Base-by-base conservation (phyloP, 2,888 invertebrate species). In the Tipula confusa region DNA sequence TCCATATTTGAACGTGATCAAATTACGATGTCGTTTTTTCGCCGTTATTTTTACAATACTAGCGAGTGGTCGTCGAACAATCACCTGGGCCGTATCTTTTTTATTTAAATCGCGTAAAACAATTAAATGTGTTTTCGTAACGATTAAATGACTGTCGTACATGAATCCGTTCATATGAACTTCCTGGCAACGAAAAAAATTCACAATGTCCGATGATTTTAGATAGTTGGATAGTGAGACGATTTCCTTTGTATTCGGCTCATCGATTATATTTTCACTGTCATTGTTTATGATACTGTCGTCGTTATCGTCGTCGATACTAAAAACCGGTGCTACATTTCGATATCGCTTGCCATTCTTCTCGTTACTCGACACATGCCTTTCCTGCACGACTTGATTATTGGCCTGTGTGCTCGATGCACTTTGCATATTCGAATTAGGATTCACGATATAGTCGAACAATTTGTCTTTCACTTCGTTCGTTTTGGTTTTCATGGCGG, bases 1-100 rank as follows among this genome's bases (percentile, higher is more conserved):
- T 3, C 98, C 98, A 88, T 98, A 98, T 89, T 98, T 97, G 89
- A 99, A 98, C 0, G 99, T 99, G 85, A 99, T 98, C 86, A 99
- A 91, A 90, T 99, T 97, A 0, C 98, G 98, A 88, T 97, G 95
- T 84, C 95, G 93, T 89, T 98, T 98, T 88, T 98, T 97, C 11
- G 98, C 98, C 0, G 99, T 99, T 85, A 99, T 99, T 91, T 97
- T 98, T 7, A 98, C 96, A 86, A 99, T 97, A 83, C 96, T 95
- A 1, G 96, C 95, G 83, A 99, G 91, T 0, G 97, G 96, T 84
- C 98, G 92, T 85, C 96, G 93, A 0, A 97, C 96, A 87, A 97
- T 94, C 0, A 98, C 93, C 88, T 95, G 95, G 0, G 96, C 97
- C 86, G 93, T 93, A 1, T 96, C 97, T 87, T 93, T 93, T 84